phyloP scores from a whole-genome alignment of 1,140 invertebrate species.

The Diachasmimorpha longicaudata region DNA sequence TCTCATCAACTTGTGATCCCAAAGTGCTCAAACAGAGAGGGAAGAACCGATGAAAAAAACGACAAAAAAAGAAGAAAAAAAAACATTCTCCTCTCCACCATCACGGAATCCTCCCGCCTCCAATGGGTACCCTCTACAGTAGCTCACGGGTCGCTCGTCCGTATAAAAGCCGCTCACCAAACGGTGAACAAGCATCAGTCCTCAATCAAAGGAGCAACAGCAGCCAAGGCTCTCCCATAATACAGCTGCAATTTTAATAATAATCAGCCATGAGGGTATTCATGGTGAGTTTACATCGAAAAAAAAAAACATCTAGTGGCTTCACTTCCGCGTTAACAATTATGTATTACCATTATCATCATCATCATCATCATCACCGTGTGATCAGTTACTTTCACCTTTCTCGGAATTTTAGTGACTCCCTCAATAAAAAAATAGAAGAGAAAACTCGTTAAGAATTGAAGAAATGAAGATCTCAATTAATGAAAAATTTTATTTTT shows the following conservation, averaged over 20 bases:
- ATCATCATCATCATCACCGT: conserved; percentile 1
- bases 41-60: neutral
- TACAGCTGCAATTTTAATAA: conserved; percentile 9
- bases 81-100: conserved; percentile 12
- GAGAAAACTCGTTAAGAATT: too few relatives aligned
- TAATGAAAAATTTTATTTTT: too few relatives aligned
- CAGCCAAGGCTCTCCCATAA: conserved; percentile 27
- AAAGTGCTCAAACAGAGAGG: neutral
- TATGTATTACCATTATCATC: neutral
- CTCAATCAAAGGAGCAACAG: conserved; percentile 62
- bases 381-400: conserved; percentile 17
- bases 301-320: neutral
- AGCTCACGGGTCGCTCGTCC: conserved; percentile 28
- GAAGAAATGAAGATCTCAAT: too few relatives aligned
- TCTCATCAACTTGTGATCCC: neutral
- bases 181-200: conserved; percentile 62
- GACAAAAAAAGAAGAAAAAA: neutral
- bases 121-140: neutral
- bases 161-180: conserved; percentile 60
- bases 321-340: neutral
- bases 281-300: conserved; percentile 54
- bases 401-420: too few relatives aligned
- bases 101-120: conserved; percentile 22
- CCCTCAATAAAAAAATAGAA: too few relatives aligned
- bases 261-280: conserved; percentile 60